Conservation (phyloP, 2,113 vertebrate genomes). For the Nothocercus nigrocapillus region DNA sequence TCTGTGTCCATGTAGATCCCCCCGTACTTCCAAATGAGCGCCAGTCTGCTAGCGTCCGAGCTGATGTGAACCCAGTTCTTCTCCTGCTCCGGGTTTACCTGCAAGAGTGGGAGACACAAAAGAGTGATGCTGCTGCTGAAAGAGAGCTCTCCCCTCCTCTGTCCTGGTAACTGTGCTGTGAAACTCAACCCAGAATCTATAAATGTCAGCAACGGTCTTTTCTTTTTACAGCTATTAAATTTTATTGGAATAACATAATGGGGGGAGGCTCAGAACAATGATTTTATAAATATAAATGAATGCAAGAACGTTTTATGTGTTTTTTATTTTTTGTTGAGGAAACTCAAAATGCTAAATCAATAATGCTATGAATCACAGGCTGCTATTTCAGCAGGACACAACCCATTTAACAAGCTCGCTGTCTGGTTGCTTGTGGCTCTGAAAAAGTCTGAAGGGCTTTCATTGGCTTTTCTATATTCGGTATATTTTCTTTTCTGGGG, state of each 20-base stretch:
- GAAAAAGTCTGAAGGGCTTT: neutral
- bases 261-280: no score
- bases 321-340: neutral
- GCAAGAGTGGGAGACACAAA: neutral
- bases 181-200: neutral
- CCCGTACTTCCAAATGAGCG: constrained; percentile 80
- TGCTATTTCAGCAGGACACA: neutral
- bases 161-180: fast-evolving
- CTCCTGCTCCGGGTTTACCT: constrained; percentile 71
- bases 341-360: neutral
- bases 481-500: fast-evolving
- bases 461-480: neutral
- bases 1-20: constrained; percentile 84
- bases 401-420: neutral
- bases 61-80: constrained; percentile 77
- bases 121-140: fast-evolving
- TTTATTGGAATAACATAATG: neutral
- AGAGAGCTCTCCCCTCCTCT: fast-evolving
- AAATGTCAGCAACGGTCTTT: neutral
- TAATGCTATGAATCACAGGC: neutral
- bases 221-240: neutral
- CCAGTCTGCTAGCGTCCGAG: constrained; percentile 78
- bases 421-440: neutral
- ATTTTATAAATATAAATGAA: neutral
- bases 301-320: fast-evolving